Base-by-base conservation (phyloP, 2,888 invertebrate species). In the Hydropsyche betteni region DNA sequence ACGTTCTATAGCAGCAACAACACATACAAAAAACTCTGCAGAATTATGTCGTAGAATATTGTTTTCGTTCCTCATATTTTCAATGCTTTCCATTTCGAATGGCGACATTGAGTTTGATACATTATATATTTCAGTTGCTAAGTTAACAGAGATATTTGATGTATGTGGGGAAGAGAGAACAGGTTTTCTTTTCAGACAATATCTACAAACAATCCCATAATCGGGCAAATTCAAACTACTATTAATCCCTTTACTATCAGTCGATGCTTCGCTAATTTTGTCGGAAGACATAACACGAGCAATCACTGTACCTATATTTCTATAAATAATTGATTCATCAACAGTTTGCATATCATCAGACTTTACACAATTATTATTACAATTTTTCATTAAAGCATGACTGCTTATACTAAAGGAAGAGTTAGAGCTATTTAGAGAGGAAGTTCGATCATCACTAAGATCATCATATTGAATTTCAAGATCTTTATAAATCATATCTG, bases 1-100 rank as follows among this genome's bases (percentile, higher is more conserved):
- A 80, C 87, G 82, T 81, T 86, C 86, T 78, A 87, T 79, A 74
- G 86, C 82, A 80, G 86, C 83, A 81, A 86, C 82, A 77, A 87
- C 77, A 81, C 86, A 85, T 75, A 80, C 83, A 14, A 75, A 61
- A 68, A 79, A 76, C 51, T 79, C 79, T 4, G 76, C 69, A 7
- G 55, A 69, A 36, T 44, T 72, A 52, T 74, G 52, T n/a, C 73
- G 74, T 7, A 78, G 44, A 76, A 72, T 34, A 34, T 76, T 76
- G 74, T 75, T 75, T 36, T 75, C 69, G 33, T 61, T 78, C 34
- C 16, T 12, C 4, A n/a, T 14, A 73, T 16, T 16, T 4, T 16
- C 14, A 10, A 33, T 34, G 16, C 44, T 58, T 33, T 24, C 16
- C 16, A 69, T 12, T 8, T 36, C 51, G 3, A 50, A 24, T 7